Evolutionary conservation across 2,888 invertebrate species (phyloP), one percentile per base, ranked within the genome.

Genomic region (Fabriciana adippe): DNA sequence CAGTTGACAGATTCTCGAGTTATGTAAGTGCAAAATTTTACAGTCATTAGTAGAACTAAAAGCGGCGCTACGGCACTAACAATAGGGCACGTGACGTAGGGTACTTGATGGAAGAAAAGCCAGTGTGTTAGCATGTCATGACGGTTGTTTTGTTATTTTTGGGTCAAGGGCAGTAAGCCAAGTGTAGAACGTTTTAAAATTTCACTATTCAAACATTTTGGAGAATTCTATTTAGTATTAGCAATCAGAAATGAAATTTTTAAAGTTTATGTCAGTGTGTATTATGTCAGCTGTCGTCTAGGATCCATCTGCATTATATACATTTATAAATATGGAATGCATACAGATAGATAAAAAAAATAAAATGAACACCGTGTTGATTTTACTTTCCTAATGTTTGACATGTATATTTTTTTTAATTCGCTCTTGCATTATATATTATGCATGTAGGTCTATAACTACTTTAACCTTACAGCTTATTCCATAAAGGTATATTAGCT

Each of bases 91-190:
- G 66, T 51, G 61, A 14, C 48, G 65, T 55, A 45, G 53, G 45
- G 62, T 47, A 64, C 66, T 68, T 55, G 63, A 66, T 54, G 60
- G 55, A 60, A 56, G 57, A 66, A 63, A 59, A 63, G 55, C 66
- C 21, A 53, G 60, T 79, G 81, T 85, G 87, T 84, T 82, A 85
- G 82, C 77, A 81, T 87, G 86, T 86, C 85, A 85, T 83, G 84
- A 86, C 78, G 78, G 82, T 81, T 84, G 86, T 82, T 84, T 81
- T 81, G 82, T 82, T 86, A 87, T 87, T 88, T 88, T 88, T 87
- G 79, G 89, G 90, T 90, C 90, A 90, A 87, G 90, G 90, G 75
- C 83, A 76, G 69, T 73, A 73, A 71, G 75, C 80, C 81, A 81
- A 80, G 69, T 72, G 75, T 74, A 72, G 72, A 70, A 69, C 70